Evolutionary conservation across 2,113 vertebrate species (phyloP), one percentile per base, ranked within the genome.

Genomic region (Microtus pennsylvanicus): DNA sequence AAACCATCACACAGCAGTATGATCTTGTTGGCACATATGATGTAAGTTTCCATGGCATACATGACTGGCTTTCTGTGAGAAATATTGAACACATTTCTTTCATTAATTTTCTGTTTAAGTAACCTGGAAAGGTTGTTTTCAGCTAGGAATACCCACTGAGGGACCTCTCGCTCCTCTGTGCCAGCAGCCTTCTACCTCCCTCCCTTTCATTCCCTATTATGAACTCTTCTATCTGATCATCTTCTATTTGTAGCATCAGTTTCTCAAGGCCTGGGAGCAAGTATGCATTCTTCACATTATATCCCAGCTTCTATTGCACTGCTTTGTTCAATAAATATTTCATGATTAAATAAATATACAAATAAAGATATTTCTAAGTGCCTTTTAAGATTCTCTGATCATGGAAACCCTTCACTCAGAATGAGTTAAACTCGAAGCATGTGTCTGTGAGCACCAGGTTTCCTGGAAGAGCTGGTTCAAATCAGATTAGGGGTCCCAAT

Each of bases 341-440:
- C 45, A 67, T 80, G 10, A 52, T 83, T 87, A 94, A 87, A 87
- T 86, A 88, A 94, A 89, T 38, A 52, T 2, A 94, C 47, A 94
- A 70, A 94, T 4, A 17, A 83, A 94, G 61, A 26, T 78, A 52
- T 75, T 38, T 75, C 35, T n/a, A 47, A 22, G 63, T 69, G n/a
- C 8, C 81, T 77, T 85, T 94, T 50, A 50, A 12, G 7, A 17
- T 89, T 87, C 50, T 94, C 26, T 74, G 72, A 82, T n/a, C 33
- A 26, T 6, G 22, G 74, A 7, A 16, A 85, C 42, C 35, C 38
- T 58, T 90, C 35, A 35, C 3, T 13, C 0, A 4, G 67, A 87
- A 72, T 8, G 5, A 38, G 21, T 67, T 45, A 47, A 85, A 7
- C 21, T 67, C 47, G 35, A 28, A 42, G 70, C 17, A 65, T 2